A percentile compares a stretch with the other conserved stretches of the same genome.
These are phyloP conservation scores for Carollia perspicillata DNA, from an alignment of 2,113 vertebrate species.

Conservation along the genomic window DNA sequence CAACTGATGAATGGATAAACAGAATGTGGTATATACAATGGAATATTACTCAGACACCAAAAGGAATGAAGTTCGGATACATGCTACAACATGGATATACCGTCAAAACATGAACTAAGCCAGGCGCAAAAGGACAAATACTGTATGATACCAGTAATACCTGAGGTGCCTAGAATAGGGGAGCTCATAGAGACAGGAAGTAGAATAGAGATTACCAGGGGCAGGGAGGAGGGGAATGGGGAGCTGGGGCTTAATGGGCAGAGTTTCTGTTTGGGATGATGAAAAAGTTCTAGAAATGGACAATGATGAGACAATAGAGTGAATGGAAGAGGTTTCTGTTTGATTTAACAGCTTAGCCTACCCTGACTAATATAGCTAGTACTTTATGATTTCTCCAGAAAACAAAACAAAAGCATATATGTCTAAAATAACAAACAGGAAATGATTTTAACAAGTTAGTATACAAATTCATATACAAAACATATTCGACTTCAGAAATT, in stretches of 20 bases:
- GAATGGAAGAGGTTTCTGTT: not conserved
- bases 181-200: not conserved
- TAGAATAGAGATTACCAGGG: not conserved
- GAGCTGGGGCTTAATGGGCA: not conserved
- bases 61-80: not conserved
- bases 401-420: not conserved
- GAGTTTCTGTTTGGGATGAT: not conserved
- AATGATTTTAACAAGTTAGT: not conserved
- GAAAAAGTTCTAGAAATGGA: not conserved
- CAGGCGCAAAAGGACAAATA: not conserved
- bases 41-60: not conserved
- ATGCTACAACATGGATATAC: not conserved
- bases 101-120: not conserved
- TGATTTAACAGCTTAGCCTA: not conserved
- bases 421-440: not conserved
- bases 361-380: not conserved
- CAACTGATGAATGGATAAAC: not conserved
- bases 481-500: not conserved
- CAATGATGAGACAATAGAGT: not conserved
- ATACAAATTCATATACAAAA: not conserved
- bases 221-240: not conserved
- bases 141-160: not conserved
- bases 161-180: not conserved
- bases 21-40: not conserved
- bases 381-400: not conserved